Conservation (phyloP, 2,888 invertebrate genomes). For the Hedya salicella region DNA sequence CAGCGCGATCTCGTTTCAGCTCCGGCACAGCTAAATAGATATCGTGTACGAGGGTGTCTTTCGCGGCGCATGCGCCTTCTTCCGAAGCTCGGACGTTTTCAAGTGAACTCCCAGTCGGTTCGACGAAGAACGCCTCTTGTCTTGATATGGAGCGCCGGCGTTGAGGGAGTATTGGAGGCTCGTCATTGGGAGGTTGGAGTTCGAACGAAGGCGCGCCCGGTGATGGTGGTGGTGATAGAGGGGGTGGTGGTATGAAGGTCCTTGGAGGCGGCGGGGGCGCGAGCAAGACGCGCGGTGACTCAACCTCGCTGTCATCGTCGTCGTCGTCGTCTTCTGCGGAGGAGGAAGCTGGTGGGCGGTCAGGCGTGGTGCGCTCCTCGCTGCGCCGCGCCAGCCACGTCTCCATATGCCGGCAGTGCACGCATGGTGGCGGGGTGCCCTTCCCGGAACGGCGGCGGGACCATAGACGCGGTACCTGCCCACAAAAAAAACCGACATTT, state of each 20-base stretch:
- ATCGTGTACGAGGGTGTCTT: slow-evolving; percentile 86
- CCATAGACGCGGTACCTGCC: slow-evolving; percentile 87
- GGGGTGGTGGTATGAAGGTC: slow-evolving; percentile 62
- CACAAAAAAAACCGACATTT: background rate
- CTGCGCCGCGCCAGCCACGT: slow-evolving; percentile 87
- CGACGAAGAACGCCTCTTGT: slow-evolving; percentile 93
- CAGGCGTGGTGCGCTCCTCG: slow-evolving; percentile 74
- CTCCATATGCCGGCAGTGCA: slow-evolving; percentile 91
- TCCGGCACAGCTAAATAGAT: slow-evolving; percentile 93
- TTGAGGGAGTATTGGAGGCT: slow-evolving; percentile 74
- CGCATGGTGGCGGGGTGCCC: slow-evolving; percentile 88
- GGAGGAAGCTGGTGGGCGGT: slow-evolving; percentile 68
- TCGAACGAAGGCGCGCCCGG: slow-evolving; percentile 85
- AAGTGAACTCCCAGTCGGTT: slow-evolving; percentile 88
- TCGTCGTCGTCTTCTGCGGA: slow-evolving; percentile 80
- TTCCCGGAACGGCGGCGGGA: slow-evolving; percentile 87
- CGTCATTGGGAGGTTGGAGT: slow-evolving; percentile 81
- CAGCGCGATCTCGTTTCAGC: slow-evolving; percentile 92
- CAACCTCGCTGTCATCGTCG: slow-evolving; percentile 78
- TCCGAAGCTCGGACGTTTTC: slow-evolving; percentile 88
- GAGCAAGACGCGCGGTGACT: slow-evolving; percentile 86
- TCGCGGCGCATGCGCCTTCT: slow-evolving; percentile 65
- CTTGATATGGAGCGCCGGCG: slow-evolving; percentile 91
- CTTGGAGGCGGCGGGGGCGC: slow-evolving; percentile 84
- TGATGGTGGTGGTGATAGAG: slow-evolving; percentile 82